Conservation (phyloP, 2,113 vertebrate genomes). For the Dascyllus trimaculatus region DNA sequence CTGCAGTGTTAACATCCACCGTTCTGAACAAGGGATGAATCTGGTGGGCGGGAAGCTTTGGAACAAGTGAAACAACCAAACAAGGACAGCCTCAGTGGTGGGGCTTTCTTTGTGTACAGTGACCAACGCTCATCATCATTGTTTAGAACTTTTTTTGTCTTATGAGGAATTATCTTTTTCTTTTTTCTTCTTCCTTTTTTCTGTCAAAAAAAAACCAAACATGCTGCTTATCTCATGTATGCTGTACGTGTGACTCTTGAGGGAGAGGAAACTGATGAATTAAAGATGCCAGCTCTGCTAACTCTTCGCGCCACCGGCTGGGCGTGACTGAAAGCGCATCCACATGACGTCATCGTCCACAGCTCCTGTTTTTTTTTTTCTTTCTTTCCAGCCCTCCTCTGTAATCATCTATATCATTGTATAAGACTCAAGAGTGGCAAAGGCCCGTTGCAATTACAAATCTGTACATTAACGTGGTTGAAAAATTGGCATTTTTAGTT, state of each 20-base stretch:
- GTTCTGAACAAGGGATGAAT: constrained; percentile 32
- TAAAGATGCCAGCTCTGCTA: constrained; percentile 60
- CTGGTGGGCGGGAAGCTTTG: constrained; percentile 47
- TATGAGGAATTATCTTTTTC: constrained; percentile 52
- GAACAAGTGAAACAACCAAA: constrained; percentile 61
- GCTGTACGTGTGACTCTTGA: constrained; percentile 77
- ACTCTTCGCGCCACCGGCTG: constrained; percentile 22
- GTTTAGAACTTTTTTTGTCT: constrained; percentile 69
- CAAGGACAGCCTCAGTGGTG: constrained; percentile 56
- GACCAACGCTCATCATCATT: constrained; percentile 77
- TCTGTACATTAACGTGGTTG: constrained; percentile 63
- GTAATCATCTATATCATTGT: constrained; percentile 59
- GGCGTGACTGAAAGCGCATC: constrained; percentile 60
- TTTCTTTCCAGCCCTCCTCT: constrained; percentile 44
- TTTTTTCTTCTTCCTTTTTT: constrained; percentile 37
- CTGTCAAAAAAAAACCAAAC: constrained; percentile 82
- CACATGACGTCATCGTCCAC: constrained; percentile 44
- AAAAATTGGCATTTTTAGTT: constrained; percentile 60
- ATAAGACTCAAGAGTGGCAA: constrained; percentile 55
- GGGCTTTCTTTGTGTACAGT: constrained; percentile 77
- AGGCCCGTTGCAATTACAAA: constrained; percentile 54
- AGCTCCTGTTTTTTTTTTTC: constrained; percentile 6
- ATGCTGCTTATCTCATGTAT: constrained; percentile 85
- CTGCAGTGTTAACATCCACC: constrained; percentile 41
- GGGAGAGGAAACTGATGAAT: constrained; percentile 55